Evolutionary conservation across 2,113 vertebrate genomes (phyloP).

Genomic region (Glaucomys volans): DNA sequence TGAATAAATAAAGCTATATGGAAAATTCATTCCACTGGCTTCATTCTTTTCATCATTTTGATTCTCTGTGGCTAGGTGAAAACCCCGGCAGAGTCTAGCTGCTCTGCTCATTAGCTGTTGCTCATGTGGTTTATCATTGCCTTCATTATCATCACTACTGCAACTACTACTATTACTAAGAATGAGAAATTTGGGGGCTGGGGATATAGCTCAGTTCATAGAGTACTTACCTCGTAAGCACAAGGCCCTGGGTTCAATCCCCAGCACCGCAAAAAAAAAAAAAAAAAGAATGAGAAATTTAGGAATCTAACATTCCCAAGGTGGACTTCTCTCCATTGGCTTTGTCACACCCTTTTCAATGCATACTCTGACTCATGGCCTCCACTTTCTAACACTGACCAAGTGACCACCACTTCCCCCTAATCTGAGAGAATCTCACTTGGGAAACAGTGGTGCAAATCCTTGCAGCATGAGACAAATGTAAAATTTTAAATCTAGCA

Average conservation of each 20-base stretch:
- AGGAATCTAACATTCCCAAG: neutral
- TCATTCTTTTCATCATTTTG: neutral
- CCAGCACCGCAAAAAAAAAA: too few species aligned
- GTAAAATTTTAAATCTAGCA: neutral
- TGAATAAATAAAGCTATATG: neutral
- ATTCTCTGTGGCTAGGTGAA: slow-evolving; percentile 3
- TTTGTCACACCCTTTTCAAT: neutral
- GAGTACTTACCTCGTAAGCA: too few species aligned
- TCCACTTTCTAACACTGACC: neutral
- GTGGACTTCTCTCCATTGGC: neutral
- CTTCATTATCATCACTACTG: neutral
- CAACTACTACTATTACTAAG: neutral
- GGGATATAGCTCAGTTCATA: too few species aligned
- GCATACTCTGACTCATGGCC: neutral
- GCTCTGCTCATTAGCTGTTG: neutral
- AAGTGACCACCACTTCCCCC: neutral
- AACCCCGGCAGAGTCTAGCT: neutral
- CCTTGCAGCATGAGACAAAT: neutral
- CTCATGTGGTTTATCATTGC: neutral
- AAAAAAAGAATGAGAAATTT: too few species aligned
- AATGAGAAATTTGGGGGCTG: neutral
- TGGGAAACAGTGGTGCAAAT: neutral
- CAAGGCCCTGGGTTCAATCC: too few species aligned
- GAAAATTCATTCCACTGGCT: neutral
- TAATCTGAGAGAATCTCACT: neutral